Base-by-base conservation (phyloP, 2,888 invertebrate genomes). In the Halocaridina rubra region DNA sequence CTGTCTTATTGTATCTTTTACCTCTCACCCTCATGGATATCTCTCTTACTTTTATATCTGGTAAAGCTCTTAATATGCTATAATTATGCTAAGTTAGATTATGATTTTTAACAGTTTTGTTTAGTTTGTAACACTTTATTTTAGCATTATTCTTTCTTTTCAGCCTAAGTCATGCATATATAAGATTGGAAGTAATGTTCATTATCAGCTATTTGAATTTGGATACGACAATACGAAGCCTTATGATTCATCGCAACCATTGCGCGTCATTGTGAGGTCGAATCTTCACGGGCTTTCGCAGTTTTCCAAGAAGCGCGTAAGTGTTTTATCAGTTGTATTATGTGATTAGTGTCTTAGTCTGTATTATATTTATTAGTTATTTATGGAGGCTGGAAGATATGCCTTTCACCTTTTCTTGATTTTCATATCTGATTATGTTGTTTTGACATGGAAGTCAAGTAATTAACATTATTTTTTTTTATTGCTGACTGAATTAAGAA, bases 121-220 rank as follows among this genome's bases (percentile, higher is more conserved):
- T 19, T 10, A 8, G 0, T 1, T 19, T 13, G 30, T 30, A 27
- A n/a, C 1, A 22, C n/a, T n/a, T n/a, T 29, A 19, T 61, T 61
- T 13, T 13, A 32, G 16, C 10, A 64, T 19, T n/a, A n/a, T 27
- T 46, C 67, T 67, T 19, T 46, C 10, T 32, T 71, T 71, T 59
- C 80, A 80, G 72, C 24, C 39, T 8, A 33, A 80, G 19, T 16
- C 30, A 3, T 80, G 80, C 71, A 29, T 27, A 8, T 0, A 1
- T 32, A 19, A 57, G 27, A 53, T 39, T n/a, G 77, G 77, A 19
- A 77, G 16, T 8, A 85, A 85, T 67, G 30, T 67, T 0, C 85
- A 85, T 33, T 85, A 85, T 33, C 80, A 85, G 69, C 85, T 85
- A 24, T 85, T 75, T 72, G 74, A 80, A 24, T 27, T 85, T 22